Percentiles rank a stretch among this genome's conserved stretches.
Evolutionary conservation across 1,140 invertebrate species (phyloP).

Genomic region (Oncopodura yosiiana): DNA sequence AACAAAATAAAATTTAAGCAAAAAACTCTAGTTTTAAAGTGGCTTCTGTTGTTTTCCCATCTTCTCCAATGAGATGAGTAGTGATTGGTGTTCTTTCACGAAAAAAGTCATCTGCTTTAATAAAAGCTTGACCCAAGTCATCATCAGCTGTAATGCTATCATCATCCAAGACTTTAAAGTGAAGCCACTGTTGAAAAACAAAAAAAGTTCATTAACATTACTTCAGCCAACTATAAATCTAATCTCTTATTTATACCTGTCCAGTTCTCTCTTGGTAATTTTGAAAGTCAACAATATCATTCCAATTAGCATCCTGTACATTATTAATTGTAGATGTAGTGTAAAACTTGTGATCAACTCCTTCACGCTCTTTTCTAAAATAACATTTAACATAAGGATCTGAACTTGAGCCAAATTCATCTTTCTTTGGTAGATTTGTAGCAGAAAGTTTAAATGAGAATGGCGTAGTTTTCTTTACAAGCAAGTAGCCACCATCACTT

Average conservation of each 20-base stretch:
- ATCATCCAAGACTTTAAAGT: constrained; percentile 25
- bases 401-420: constrained; percentile 17
- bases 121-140: constrained; percentile 21
- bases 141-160: constrained; percentile 24
- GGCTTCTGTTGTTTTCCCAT: constrained; percentile 5
- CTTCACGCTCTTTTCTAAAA: constrained; percentile 21
- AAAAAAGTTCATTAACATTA: constrained; percentile 5
- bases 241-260: constrained; percentile 15
- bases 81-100: background rate
- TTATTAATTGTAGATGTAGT: constrained; percentile 26
- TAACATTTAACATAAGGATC: constrained; percentile 32
- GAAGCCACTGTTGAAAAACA: constrained; percentile 11
- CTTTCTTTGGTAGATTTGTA: constrained; percentile 25
- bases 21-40: constrained; percentile 4
- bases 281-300: constrained; percentile 21
- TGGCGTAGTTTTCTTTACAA: constrained; percentile 17
- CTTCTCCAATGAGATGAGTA: background rate
- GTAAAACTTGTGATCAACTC: constrained; percentile 18
- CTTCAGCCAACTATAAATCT: background rate
- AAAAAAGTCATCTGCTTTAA: constrained; percentile 24
- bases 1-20: background rate
- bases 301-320: constrained; percentile 22
- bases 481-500: constrained; percentile 13
- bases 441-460: constrained; percentile 18
- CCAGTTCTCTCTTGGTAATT: constrained; percentile 28